Evolutionary conservation across 2,888 invertebrate genomes (phyloP).

Genomic region (Hylaea fasciaria): DNA sequence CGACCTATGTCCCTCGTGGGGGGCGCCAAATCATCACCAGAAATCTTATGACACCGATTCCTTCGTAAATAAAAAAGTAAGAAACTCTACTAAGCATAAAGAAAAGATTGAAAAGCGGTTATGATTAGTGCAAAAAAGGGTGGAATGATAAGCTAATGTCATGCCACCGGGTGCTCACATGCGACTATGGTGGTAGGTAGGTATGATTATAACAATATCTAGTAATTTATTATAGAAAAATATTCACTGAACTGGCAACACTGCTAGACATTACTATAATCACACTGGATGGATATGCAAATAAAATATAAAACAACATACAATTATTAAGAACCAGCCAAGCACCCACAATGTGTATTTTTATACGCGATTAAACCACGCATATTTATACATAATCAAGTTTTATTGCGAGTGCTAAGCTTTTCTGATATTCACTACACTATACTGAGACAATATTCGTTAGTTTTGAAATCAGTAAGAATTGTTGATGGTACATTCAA

Average conservation of each 20-base stretch:
- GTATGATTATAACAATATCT: conserved; percentile 45
- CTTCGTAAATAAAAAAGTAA: conserved; percentile 62
- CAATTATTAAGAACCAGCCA: conserved; percentile 22
- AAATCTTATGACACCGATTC: conserved; percentile 78
- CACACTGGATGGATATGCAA: conserved; percentile 38
- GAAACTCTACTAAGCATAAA: conserved; percentile 64
- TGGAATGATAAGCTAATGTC: conserved; percentile 67
- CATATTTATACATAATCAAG: not conserved
- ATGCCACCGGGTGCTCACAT: conserved; percentile 59
- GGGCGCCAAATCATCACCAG: conserved; percentile 80
- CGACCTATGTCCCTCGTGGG: conserved; percentile 74
- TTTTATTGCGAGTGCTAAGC: conserved; percentile 21
- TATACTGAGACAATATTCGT: conserved; percentile 23
- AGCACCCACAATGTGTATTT: conserved; percentile 16
- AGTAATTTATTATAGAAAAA: conserved; percentile 19
- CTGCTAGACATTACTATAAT: conserved; percentile 35
- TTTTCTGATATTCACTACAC: conserved; percentile 13
- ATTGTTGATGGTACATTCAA: conserved; percentile 4
- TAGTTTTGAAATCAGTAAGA: conserved; percentile 21
- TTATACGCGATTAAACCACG: not conserved
- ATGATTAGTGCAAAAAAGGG: conserved; percentile 67
- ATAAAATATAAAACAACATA: conserved; percentile 35
- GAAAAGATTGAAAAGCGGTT: conserved; percentile 64
- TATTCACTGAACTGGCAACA: conserved; percentile 1
- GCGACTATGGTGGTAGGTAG: conserved; percentile 47